These are phyloP conservation scores for Xestia c-nigrum DNA, from an alignment of 2,888 invertebrate genomes.

Conservation along the genomic window DNA sequence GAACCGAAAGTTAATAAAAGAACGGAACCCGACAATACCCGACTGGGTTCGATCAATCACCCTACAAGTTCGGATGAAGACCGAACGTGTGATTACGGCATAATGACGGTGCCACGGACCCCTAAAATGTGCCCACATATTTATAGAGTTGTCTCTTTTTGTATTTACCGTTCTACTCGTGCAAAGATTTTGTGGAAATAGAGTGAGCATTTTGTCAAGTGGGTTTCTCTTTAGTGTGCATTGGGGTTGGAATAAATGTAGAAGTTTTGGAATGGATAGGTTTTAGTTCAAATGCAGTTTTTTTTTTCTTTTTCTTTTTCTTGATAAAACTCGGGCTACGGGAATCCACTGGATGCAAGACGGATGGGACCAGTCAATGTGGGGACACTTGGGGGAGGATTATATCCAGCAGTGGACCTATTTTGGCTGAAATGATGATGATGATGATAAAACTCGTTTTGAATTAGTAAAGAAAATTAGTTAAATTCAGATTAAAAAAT, in stretches of 20 bases:
- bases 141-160: conserved; percentile 63
- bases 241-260: conserved; percentile 28
- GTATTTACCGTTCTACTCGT: conserved; percentile 38
- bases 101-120: conserved; percentile 70
- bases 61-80: conserved; percentile 71
- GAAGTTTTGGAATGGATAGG: conserved; percentile 7
- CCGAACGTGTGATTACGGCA: conserved; percentile 74
- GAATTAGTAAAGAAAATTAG: not conserved
- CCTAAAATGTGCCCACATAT: conserved; percentile 62
- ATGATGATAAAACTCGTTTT: not conserved
- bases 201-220: conserved; percentile 39
- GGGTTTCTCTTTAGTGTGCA: conserved; percentile 22
- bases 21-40: conserved; percentile 62
- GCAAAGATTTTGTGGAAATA: conserved; percentile 22
- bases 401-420: too few species aligned
- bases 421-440: too few species aligned
- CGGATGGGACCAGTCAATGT: too few species aligned
- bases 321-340: not conserved
- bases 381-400: too few species aligned
- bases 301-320: not conserved
- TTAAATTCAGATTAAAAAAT: not conserved
- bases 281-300: conserved; percentile 20
- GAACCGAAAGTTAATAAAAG: conserved; percentile 60
- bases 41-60: conserved; percentile 74
- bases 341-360: too few species aligned